These are phyloP conservation scores for Celastrina argiolus DNA, from an alignment of 2,888 invertebrate species.

Conservation along the genomic window DNA sequence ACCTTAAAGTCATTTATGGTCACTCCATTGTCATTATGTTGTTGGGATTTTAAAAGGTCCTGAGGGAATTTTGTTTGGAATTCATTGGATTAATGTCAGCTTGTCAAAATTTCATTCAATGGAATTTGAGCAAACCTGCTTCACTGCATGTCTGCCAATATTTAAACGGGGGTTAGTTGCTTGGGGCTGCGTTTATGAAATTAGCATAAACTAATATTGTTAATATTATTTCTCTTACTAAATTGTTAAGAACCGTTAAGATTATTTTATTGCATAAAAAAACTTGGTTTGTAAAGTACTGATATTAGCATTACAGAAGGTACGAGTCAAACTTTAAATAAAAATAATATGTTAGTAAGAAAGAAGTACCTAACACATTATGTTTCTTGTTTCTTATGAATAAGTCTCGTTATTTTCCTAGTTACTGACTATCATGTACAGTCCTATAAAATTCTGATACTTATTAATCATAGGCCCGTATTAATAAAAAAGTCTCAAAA, in stretches of 20 bases:
- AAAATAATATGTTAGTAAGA: too few species aligned
- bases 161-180: neutral
- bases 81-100: slow-evolving; percentile 47
- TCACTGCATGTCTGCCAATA: neutral
- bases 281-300: too few species aligned
- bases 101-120: slow-evolving; percentile 33
- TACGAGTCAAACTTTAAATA: too few species aligned
- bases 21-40: slow-evolving; percentile 67
- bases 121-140: slow-evolving; percentile 25
- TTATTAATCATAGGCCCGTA: too few species aligned
- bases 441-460: too few species aligned
- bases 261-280: neutral
- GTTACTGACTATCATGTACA: too few species aligned
- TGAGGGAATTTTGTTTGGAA: slow-evolving; percentile 51
- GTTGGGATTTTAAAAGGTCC: slow-evolving; percentile 59
- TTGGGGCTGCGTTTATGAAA: neutral
- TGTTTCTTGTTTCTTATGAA: too few species aligned
- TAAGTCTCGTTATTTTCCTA: too few species aligned
- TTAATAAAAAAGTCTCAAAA: too few species aligned
- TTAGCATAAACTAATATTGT: neutral
- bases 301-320: too few species aligned
- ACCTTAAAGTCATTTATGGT: slow-evolving; percentile 59
- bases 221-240: neutral
- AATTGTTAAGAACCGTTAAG: neutral
- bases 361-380: too few species aligned